Conservation (phyloP, 2,888 invertebrate genomes). For the Deilephila elpenor region DNA sequence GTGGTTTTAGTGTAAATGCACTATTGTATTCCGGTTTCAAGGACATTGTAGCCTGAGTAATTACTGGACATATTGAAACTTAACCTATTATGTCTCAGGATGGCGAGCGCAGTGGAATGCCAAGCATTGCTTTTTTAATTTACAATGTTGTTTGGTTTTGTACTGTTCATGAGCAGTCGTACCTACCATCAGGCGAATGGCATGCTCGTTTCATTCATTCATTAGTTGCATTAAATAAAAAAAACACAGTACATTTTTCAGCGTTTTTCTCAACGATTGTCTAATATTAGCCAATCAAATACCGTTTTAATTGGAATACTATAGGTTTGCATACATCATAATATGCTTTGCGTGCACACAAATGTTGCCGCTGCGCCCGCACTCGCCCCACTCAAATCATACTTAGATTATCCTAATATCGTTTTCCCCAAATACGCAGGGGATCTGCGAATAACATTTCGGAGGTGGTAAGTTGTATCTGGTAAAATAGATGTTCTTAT, state of each 20-base stretch:
- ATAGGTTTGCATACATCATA: constrained; percentile 3
- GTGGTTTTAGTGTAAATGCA: too few relatives aligned
- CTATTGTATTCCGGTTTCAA: too few relatives aligned
- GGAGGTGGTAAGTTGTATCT: constrained; percentile 44
- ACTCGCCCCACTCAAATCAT: constrained; percentile 60
- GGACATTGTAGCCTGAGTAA: too few relatives aligned
- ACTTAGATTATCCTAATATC: constrained; percentile 72
- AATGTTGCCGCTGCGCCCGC: constrained; percentile 22
- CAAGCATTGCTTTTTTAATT: too few relatives aligned
- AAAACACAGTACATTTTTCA: not conserved
- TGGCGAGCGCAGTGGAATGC: too few relatives aligned
- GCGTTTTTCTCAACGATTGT: not conserved
- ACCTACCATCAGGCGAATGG: too few relatives aligned
- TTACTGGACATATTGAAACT: too few relatives aligned
- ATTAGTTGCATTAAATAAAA: too few relatives aligned
- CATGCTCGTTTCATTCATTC: not conserved
- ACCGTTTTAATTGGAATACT: not conserved
- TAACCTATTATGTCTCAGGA: too few relatives aligned
- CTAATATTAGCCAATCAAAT: not conserved
- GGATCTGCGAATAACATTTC: constrained; percentile 36
- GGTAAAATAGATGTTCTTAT: too few relatives aligned
- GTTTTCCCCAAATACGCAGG: constrained; percentile 51
- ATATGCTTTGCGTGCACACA: constrained; percentile 15
- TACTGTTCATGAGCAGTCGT: too few relatives aligned
- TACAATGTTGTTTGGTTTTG: too few relatives aligned